phyloP scores from a whole-genome alignment of 2,888 invertebrate species.

The Spisula subtruncata region DNA sequence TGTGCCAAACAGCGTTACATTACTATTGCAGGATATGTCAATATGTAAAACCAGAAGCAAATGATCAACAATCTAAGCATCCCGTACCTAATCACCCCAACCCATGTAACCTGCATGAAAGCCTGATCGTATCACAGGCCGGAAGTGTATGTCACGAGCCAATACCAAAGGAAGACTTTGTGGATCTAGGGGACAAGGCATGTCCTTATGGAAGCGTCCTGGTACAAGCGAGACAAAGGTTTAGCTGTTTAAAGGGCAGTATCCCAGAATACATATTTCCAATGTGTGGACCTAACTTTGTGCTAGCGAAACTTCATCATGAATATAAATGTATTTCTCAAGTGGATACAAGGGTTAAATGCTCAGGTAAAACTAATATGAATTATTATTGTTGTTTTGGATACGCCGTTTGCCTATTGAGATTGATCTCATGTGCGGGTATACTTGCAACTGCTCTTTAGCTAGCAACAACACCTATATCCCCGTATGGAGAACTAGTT shows the following conservation, averaged over 20 bases:
- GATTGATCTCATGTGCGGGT: too few relatives aligned
- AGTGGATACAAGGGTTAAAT: constrained; percentile 55
- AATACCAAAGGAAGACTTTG: neutral
- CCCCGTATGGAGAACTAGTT: too few relatives aligned
- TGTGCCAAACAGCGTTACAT: too few relatives aligned
- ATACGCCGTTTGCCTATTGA: neutral
- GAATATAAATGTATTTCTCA: constrained; percentile 61
- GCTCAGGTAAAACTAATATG: constrained; percentile 39
- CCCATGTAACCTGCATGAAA: constrained; percentile 3
- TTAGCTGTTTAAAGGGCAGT: constrained; percentile 55
- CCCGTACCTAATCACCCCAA: neutral
- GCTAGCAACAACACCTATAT: too few relatives aligned
- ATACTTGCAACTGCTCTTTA: too few relatives aligned
- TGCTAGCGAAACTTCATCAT: constrained; percentile 50
- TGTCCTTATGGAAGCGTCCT: constrained; percentile 63
- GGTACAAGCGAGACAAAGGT: constrained; percentile 52
- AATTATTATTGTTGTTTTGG: neutral
- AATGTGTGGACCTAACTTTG: constrained; percentile 47
- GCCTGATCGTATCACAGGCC: constrained; percentile 10
- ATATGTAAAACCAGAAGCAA: constrained; percentile 41
- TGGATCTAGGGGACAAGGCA: neutral
- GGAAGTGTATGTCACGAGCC: constrained; percentile 1
- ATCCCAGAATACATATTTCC: constrained; percentile 38
- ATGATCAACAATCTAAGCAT: neutral
- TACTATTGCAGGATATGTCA: constrained; percentile 51